phyloP scores from a whole-genome alignment of 2,888 invertebrate genomes.

The Cheilosia soror region DNA sequence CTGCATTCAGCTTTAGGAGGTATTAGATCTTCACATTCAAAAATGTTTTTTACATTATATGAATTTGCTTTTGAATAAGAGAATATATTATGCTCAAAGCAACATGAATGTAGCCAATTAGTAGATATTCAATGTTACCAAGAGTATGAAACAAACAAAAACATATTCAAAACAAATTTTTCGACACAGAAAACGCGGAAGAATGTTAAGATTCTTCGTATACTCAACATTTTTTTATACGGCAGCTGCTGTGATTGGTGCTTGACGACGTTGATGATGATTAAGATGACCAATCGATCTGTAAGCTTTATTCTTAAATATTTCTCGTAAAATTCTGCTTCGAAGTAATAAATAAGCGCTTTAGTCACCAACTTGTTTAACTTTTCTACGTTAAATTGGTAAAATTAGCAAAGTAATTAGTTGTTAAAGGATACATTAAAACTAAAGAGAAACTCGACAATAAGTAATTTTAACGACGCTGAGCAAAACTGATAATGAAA shows the following conservation, averaged over 20 bases:
- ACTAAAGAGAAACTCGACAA: conserved; percentile 73
- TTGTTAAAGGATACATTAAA: conserved; percentile 51
- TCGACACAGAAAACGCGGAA: conserved; percentile 2
- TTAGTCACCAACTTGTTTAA: conserved; percentile 65
- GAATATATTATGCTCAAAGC: conserved; percentile 65
- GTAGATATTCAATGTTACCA: conserved; percentile 46
- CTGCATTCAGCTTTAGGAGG: conserved; percentile 82
- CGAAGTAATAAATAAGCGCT: conserved; percentile 65
- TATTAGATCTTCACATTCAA: conserved; percentile 76
- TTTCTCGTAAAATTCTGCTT: conserved; percentile 64
- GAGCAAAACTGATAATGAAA: conserved; percentile 61
- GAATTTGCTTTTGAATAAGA: conserved; percentile 65
- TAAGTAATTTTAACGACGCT: conserved; percentile 72
- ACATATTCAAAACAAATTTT: conserved; percentile 57
- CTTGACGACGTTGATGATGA: conserved; percentile 14
- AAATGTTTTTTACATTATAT: conserved; percentile 52
- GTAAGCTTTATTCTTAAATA: conserved; percentile 67
- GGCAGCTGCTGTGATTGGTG: conserved; percentile 72
- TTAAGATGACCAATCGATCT: conserved; percentile 58
- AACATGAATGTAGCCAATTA: conserved; percentile 44
- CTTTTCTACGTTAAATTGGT: conserved; percentile 65
- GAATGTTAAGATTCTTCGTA: conserved; percentile 39
- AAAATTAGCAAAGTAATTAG: conserved; percentile 64
- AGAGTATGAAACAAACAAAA: conserved; percentile 50
- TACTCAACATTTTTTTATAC: conserved; percentile 45